Evolutionary conservation across 2,113 vertebrate species (phyloP).

Genomic region (Chelonoidis abingdonii): DNA sequence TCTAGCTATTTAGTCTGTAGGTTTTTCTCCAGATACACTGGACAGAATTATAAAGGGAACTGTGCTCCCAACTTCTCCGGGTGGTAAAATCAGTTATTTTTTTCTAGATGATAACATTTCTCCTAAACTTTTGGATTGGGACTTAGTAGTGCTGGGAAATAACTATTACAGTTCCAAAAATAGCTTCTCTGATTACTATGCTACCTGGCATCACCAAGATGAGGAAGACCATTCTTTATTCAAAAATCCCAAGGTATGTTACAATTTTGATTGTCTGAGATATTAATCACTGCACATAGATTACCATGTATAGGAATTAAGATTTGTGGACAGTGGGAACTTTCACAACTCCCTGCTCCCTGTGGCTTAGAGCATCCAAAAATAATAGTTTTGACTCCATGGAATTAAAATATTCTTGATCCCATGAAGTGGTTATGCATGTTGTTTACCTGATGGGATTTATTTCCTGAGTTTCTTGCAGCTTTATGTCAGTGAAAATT

Average conservation of each 20-base stretch:
- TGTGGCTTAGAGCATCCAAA: not conserved
- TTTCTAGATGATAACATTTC: not conserved
- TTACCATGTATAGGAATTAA: not conserved
- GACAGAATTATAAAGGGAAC: not conserved
- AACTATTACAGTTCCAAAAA: not conserved
- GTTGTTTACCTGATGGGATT: not conserved
- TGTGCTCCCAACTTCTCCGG: not conserved
- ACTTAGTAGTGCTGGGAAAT: not conserved
- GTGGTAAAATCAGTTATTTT: not conserved
- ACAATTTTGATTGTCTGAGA: not conserved
- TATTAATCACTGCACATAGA: not conserved
- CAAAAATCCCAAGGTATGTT: not conserved
- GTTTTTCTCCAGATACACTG: constrained; percentile 2
- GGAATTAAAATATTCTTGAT: not conserved
- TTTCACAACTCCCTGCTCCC: not conserved
- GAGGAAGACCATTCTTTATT: not conserved
- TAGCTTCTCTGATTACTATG: not conserved
- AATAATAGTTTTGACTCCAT: accelerated
- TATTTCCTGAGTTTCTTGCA: not conserved
- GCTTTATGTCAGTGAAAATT: not conserved
- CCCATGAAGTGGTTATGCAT: not conserved
- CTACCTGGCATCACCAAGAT: not conserved
- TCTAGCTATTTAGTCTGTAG: not conserved
- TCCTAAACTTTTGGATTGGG: not conserved
- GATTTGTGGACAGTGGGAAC: not conserved